Conservation (phyloP, 2,888 invertebrate species). For the Harpalus rufipes region DNA sequence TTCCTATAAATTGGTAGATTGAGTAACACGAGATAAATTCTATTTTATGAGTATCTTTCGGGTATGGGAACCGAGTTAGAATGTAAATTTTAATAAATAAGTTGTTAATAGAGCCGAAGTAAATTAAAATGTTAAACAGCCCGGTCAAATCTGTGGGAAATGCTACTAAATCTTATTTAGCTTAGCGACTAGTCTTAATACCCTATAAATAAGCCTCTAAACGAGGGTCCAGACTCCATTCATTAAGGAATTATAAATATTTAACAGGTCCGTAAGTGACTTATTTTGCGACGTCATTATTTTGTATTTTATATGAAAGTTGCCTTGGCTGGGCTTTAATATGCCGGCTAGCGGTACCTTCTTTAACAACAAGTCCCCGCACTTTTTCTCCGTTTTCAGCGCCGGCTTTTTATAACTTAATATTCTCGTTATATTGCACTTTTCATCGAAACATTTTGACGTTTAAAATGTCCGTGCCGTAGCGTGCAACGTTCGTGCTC, state of each 20-base stretch:
- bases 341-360: conserved; percentile 45
- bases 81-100: conserved; percentile 55
- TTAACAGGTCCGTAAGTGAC: conserved; percentile 68
- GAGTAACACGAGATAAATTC: conserved; percentile 49
- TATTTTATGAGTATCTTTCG: conserved; percentile 47
- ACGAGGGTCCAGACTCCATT: conserved; percentile 60
- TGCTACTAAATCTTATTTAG: conserved; percentile 58
- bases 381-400: conserved; percentile 47
- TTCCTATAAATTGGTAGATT: background rate
- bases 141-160: conserved; percentile 52
- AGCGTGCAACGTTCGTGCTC: background rate
- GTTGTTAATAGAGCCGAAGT: conserved; percentile 67
- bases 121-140: conserved; percentile 69
- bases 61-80: conserved; percentile 16
- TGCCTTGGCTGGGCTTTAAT: conserved; percentile 46
- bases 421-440: conserved; percentile 38
- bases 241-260: conserved; percentile 67
- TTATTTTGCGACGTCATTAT: conserved; percentile 71
- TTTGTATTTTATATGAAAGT: conserved; percentile 69
- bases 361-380: conserved; percentile 38
- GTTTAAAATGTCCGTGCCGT: conserved; percentile 1
- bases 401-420: conserved; percentile 41
- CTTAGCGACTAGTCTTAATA: conserved; percentile 57
- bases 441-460: conserved; percentile 45
- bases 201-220: conserved; percentile 59